Conservation (phyloP, 2,797 vertebrate genomes). For the Simalia tracyae region DNA sequence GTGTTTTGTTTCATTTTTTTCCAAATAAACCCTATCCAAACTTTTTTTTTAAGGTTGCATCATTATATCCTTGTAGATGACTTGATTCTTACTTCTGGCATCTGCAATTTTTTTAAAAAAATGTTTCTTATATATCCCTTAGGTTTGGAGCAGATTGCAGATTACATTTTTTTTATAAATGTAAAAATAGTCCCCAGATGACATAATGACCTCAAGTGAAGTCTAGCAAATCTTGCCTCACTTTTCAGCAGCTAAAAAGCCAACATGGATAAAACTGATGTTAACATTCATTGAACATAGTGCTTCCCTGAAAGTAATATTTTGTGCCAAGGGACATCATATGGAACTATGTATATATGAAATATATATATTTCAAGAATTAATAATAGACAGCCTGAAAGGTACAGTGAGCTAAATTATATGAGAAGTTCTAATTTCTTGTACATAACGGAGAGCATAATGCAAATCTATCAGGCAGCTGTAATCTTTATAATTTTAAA, state of each 20-base stretch:
- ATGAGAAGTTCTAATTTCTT: slow-evolving; percentile 5
- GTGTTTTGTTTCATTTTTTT: neutral
- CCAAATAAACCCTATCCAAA: neutral
- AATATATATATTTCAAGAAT: neutral
- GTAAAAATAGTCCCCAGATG: neutral
- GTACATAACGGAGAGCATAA: slow-evolving; percentile 14
- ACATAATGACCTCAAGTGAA: neutral
- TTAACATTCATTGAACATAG: neutral
- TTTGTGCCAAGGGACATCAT: neutral
- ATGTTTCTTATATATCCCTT: neutral
- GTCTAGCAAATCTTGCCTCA: neutral
- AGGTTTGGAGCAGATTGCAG: neutral
- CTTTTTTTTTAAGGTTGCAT: neutral
- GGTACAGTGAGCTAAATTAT: slow-evolving; percentile 2
- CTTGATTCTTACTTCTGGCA: neutral
- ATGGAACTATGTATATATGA: neutral
- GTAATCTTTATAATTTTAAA: slow-evolving; percentile 30
- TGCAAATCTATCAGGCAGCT: slow-evolving; percentile 14
- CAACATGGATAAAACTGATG: neutral
- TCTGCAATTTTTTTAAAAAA: neutral
- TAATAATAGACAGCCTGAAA: slow-evolving; percentile 10
- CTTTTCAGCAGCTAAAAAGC: neutral
- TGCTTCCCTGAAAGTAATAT: neutral
- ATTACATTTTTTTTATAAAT: neutral
- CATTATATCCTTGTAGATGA: neutral